Conservation (phyloP, 2,888 invertebrate genomes). For the Maniola hyperantus region DNA sequence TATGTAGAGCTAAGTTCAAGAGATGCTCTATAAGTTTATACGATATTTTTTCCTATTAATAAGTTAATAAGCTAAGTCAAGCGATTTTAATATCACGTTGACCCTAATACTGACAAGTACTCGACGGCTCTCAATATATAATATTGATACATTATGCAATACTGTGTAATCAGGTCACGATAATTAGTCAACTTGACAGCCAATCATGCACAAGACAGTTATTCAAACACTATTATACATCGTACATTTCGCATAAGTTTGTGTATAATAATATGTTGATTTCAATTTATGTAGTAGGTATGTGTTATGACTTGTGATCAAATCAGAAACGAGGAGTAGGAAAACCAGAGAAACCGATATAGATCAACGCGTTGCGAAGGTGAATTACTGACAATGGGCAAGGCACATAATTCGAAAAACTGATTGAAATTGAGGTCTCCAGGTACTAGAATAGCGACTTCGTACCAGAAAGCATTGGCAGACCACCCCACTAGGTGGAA, state of each 20-base stretch:
- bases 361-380: too few species aligned
- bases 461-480: too few species aligned
- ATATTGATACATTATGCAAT: constrained; percentile 33
- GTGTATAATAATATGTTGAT: neutral
- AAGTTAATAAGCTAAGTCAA: constrained; percentile 12
- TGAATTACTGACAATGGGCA: too few species aligned
- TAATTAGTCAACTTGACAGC: constrained; percentile 36
- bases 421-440: too few species aligned
- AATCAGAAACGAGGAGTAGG: too few species aligned
- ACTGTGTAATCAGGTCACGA: constrained; percentile 32
- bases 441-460: too few species aligned
- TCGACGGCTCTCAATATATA: constrained; percentile 18
- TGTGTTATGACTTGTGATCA: too few species aligned
- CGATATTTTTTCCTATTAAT: neutral
- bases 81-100: constrained; percentile 19
- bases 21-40: neutral
- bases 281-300: constrained; percentile 11
- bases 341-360: too few species aligned
- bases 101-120: constrained; percentile 17
- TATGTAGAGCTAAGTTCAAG: too few species aligned
- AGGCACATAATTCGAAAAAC: too few species aligned
- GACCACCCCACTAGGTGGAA: too few species aligned
- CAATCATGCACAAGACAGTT: constrained; percentile 29
- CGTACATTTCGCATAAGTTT: constrained; percentile 12
- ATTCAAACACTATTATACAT: constrained; percentile 14